These are phyloP conservation scores for Seriola rivoliana DNA, from an alignment of 2,113 vertebrate species.

Conservation along the genomic window DNA sequence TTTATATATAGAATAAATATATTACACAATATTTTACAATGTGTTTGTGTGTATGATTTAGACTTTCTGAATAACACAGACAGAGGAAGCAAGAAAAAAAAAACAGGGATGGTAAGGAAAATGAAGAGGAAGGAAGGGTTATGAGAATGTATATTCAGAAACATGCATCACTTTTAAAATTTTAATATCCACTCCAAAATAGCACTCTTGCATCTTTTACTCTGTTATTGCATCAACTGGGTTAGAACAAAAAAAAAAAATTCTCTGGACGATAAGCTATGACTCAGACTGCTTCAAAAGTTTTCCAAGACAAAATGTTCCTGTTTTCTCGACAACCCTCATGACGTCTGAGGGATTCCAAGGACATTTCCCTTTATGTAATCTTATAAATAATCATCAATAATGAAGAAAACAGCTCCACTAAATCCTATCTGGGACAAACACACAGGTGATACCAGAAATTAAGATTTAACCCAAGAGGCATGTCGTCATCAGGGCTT, in stretches of 20 bases:
- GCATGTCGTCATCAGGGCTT: constrained; percentile 31
- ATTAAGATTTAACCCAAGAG: constrained; percentile 46
- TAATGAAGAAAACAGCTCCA: constrained; percentile 1
- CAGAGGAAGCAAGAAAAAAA: constrained; percentile 1
- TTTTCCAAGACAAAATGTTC: not conserved
- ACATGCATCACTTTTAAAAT: constrained; percentile 22
- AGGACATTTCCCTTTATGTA: constrained; percentile 2
- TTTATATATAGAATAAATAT: not conserved
- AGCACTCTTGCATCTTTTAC: constrained; percentile 55
- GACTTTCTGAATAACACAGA: constrained; percentile 12
- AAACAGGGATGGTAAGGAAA: not conserved
- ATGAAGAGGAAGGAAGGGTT: not conserved
- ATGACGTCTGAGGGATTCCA: not conserved
- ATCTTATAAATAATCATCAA: not conserved
- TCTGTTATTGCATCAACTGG: constrained; percentile 58
- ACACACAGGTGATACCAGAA: constrained; percentile 24
- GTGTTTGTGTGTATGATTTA: not conserved
- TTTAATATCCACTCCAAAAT: constrained; percentile 45
- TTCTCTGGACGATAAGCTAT: not conserved
- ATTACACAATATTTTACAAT: not conserved
- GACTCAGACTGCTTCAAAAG: not conserved
- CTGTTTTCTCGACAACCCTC: not conserved
- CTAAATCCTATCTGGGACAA: constrained; percentile 4
- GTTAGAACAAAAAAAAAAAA: constrained; percentile 33
- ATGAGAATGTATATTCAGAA: constrained; percentile 14